Percentiles rank a stretch among this genome's conserved stretches.
These are phyloP conservation scores for Drosophila pullipes DNA, from an alignment of 2,888 invertebrate species.

Conservation along the genomic window DNA sequence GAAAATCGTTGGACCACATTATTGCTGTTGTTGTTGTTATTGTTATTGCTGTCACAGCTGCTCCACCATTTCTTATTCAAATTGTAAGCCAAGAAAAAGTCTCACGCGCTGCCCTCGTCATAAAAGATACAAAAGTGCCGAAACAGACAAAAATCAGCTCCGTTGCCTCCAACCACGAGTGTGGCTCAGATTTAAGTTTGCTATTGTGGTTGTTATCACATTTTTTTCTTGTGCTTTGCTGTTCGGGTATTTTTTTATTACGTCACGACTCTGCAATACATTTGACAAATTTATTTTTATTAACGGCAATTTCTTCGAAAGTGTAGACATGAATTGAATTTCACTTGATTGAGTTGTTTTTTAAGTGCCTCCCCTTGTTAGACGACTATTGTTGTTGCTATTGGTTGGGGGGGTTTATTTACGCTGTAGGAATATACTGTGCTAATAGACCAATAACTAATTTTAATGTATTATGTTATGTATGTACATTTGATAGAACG, in stretches of 20 bases:
- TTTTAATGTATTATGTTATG: constrained; percentile 15
- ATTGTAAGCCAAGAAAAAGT: constrained; percentile 56
- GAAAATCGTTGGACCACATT: constrained; percentile 32
- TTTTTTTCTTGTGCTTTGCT: constrained; percentile 21
- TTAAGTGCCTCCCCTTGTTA: constrained; percentile 28
- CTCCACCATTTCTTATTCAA: constrained; percentile 62
- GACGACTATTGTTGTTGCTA: constrained; percentile 27
- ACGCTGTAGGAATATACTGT: background rate
- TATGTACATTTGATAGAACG: background rate
- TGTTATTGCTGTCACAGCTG: constrained; percentile 50
- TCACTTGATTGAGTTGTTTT: constrained; percentile 71
- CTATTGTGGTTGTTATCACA: constrained; percentile 17
- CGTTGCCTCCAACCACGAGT: constrained; percentile 26
- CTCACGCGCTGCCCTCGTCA: constrained; percentile 59
- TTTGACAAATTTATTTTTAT: constrained; percentile 77
- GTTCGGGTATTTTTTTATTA: constrained; percentile 58
- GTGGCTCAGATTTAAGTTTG: constrained; percentile 33
- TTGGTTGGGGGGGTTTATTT: background rate
- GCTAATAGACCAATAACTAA: constrained; percentile 30
- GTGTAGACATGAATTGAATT: constrained; percentile 69
- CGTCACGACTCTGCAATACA: constrained; percentile 71
- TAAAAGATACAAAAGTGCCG: constrained; percentile 37
- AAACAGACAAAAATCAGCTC: constrained; percentile 41
- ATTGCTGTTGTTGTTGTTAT: background rate
- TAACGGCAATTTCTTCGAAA: constrained; percentile 73